Evolutionary conservation across 1,140 invertebrate genomes (phyloP).

Genomic region (Neodiprion pinetum): DNA sequence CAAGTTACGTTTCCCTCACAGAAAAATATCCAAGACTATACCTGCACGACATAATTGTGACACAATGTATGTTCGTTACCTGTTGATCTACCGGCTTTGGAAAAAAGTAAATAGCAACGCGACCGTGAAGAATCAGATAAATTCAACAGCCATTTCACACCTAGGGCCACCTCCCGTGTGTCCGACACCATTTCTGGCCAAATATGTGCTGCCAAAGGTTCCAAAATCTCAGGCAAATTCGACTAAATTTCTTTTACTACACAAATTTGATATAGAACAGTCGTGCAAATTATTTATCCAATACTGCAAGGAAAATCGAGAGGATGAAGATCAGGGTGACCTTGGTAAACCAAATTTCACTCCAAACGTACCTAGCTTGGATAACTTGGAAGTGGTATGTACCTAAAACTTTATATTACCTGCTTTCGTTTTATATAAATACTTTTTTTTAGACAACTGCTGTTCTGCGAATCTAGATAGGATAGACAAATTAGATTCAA

Average conservation of each 20-base stretch:
- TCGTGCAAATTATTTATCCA: constrained; percentile 51
- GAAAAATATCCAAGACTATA: constrained; percentile 51
- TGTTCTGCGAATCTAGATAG: neutral
- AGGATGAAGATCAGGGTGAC: constrained; percentile 37
- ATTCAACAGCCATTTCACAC: constrained; percentile 41
- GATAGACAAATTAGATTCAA: neutral
- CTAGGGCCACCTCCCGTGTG: constrained; percentile 40
- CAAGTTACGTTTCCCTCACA: constrained; percentile 28
- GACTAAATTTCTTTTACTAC: constrained; percentile 47
- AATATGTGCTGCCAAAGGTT: constrained; percentile 51
- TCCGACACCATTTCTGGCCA: constrained; percentile 37
- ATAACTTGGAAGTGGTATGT: neutral
- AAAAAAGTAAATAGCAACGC: constrained; percentile 49
- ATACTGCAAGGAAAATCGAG: constrained; percentile 34
- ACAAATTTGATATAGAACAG: constrained; percentile 51
- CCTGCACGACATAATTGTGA: constrained; percentile 43
- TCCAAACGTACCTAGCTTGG: neutral
- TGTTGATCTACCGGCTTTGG: constrained; percentile 55
- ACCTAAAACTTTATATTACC: neutral
- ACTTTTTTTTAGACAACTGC: no score
- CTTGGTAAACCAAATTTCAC: constrained; percentile 19
- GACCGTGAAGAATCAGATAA: constrained; percentile 47
- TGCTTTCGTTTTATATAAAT: neutral
- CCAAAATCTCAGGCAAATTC: constrained; percentile 45
- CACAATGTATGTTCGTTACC: constrained; percentile 52